Evolutionary conservation across 2,113 vertebrate genomes (phyloP), one percentile per base, ranked within the genome.

Genomic region (Colistium nudipinnis): DNA sequence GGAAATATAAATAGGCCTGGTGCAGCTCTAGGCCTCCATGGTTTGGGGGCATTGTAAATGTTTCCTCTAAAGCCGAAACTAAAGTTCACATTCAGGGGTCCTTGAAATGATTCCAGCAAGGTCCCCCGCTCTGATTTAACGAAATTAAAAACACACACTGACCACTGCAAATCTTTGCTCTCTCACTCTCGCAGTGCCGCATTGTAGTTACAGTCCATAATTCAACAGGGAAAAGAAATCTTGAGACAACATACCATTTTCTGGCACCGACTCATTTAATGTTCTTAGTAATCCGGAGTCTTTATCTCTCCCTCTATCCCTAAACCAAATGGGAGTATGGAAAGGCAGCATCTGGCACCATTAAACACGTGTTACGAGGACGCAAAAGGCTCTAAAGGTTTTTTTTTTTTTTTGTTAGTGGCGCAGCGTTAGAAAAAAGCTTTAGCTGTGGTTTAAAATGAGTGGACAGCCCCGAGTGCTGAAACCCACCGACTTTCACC

Each of bases 311-410:
- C 20, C 47, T 62, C 47, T 54, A 56, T 66, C 55, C 57, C 52
- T 17, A 38, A 69, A 76, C 41, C 67, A 57, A 77, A 72, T 45
- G 77, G 59, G 77, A 66, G 67, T 55, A 12, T 41, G 38, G 74
- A 44, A 39, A 71, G 11, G 41, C 62, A 75, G 76, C 88, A 90
- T 84, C 84, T 88, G 88, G 82, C 78, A 38, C 69, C 76, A 70
- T 87, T 85, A 88, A 90, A 81, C 74, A 84, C 80, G 78, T 76
- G 84, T 82, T 85, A 81, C 39, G 71, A 62, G 77, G 63, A 70
- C 31, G 33, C 47, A 35, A 45, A 35, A 35, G 57, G 43, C 65
- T 84, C 31, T 49, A 69, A 64, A 57, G 53, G 72, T 53, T 71
- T n/a, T n/a, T n/a, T n/a, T n/a, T n/a, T n/a, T n/a, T n/a, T n/a